Evolutionary conservation across 2,888 invertebrate genomes (phyloP), one percentile per base, ranked within the genome.

Genomic region (Sminthurides aquaticus): DNA sequence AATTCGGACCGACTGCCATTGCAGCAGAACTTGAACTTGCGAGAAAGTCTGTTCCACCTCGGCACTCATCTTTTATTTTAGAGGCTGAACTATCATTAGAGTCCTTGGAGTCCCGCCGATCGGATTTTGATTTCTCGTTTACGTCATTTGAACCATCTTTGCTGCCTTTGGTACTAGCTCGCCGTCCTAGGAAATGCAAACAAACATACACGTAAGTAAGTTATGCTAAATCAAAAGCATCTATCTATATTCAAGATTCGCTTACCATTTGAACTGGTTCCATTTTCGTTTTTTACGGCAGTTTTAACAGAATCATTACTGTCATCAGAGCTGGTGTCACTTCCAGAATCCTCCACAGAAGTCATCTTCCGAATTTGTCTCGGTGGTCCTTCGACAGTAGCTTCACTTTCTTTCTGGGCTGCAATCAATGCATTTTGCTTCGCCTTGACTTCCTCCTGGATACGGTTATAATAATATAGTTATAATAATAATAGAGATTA

Each of bases 251-350:
- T 18, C 52, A 11, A 8, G 25, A 20, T 18, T n/a, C 8, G 3
- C 5, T 57, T 55, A 57, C 56, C n/a, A 61, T 48, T 49, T 18
- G 26, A 8, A 57, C 22, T 57, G 29, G 49, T 29, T 26, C 60
- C 64, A 24, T 57, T 55, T 48, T 65, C 62, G 57, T 54, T 62
- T 54, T 59, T 67, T 24, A 52, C 28, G 34, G 54, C 65, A 15
- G 59, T 43, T 57, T 74, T 75, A 24, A 76, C 60, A 60, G 91
- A 91, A 76, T 94, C 94, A 77, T 93, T 94, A 78, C 93, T 93
- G 77, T 93, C 93, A 78, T 94, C 93, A 0, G 92, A 93, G 74
- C 92, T 92, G 3, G 92, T 93, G 80, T 94, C 93, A 79, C 93
- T 93, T 70, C 91, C 90, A 49, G 91, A 92, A 81, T 92, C 92